Evolutionary conservation across 2,888 invertebrate species (phyloP), one percentile per base, ranked within the genome.

Genomic region (Hoplodrina ambigua): DNA sequence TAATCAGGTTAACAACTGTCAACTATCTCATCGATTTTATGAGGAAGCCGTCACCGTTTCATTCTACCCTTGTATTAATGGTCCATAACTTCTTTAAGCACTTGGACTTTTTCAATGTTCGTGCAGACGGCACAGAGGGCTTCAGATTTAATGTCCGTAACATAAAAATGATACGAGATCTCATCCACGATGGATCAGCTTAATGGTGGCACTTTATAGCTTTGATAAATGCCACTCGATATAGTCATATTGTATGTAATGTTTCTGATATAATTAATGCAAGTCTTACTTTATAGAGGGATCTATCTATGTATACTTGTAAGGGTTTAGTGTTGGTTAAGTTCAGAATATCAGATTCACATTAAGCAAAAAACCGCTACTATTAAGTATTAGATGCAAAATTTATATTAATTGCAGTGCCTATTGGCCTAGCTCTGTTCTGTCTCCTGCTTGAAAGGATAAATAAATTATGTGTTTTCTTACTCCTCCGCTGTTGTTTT

Each of bases 101-200:
- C 67, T 69, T 69, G 62, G 59, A 68, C 68, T 59, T 74, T 75
- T 76, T 74, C 67, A 74, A 84, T 77, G 69, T 78, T 72, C 60
- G 71, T 72, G 61, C 73, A 75, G 64, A 69, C 70, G 69, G 75
- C 66, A 78, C 49, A 59, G 61, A 71, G 75, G 72, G 72, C 65
- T 62, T 72, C 73, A 63, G 73, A 81, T 87, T 86, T 88, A 73
- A 87, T 83, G 83, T 64, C 66, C 52, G 20, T 58, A 68, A 74
- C 85, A 87, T 89, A 89, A 89, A 89, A 89, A 86, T 86, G 86
- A 90, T 87, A 87, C 86, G 89, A 86, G 75, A 71, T 78, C 82
- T 82, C 80, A 80, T 85, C 77, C 75, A 71, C 58, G 65, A 77
- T 63, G 82, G 81, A 84, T 85, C 77, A 64, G 62, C 85, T 84